A percentile compares a stretch with the other conserved stretches of the same genome.
Evolutionary conservation across 2,113 vertebrate genomes (phyloP).

Genomic region (Ailuropoda melanoleuca): DNA sequence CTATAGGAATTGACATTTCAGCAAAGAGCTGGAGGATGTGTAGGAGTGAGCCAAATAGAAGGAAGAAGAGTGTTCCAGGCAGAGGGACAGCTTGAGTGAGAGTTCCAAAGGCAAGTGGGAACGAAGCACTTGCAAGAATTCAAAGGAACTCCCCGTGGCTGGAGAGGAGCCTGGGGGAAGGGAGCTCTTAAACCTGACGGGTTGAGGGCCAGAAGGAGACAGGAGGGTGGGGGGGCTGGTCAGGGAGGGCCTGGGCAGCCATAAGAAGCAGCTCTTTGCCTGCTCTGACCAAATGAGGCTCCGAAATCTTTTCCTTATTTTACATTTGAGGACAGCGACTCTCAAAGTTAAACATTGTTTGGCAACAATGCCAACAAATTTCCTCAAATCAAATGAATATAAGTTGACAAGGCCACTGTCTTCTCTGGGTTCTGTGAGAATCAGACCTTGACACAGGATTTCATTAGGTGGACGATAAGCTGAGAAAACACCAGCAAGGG

Average conservation of each 20-base stretch:
- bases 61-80: conserved; percentile 29
- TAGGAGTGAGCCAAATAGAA: conserved; percentile 30
- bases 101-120: conserved; percentile 15
- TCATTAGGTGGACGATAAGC: background rate
- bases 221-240: rapidly evolving
- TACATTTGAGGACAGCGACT: background rate
- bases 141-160: background rate
- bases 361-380: background rate
- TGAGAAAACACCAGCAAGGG: background rate
- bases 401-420: background rate
- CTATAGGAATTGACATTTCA: conserved; percentile 49
- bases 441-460: background rate
- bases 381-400: background rate
- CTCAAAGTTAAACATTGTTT: background rate
- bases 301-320: background rate
- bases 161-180: background rate
- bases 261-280: background rate
- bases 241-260: background rate
- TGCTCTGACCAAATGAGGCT: background rate
- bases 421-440: background rate
- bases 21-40: background rate
- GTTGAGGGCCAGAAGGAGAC: background rate
- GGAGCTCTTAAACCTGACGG: too few relatives aligned
- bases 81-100: conserved; percentile 14
- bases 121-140: background rate